Evolutionary conservation across 2,797 vertebrate genomes (phyloP), one percentile per base, ranked within the genome.

Genomic region (Chaetodon trifasciatus): DNA sequence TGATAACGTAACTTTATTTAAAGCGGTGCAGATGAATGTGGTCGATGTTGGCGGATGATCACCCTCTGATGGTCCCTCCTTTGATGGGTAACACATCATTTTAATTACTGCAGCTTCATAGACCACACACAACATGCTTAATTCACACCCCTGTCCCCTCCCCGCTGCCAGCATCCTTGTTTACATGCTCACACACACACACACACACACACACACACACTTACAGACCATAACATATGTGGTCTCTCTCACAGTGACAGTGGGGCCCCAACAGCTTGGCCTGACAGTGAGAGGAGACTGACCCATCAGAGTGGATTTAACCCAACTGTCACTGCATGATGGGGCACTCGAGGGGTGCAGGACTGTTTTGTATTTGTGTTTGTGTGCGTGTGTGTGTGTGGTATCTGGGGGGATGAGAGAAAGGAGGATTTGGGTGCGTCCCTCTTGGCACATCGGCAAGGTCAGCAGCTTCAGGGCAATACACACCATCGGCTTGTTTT

Each of bases 291-390:
- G 89, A 86, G 39, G 82, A 85, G 74, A 39, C 82, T 79, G 86
- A 90, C 86, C 88, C 40, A 64, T 85, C 88, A 79, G 65, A 73
- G 39, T 70, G 81, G 90, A 91, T 91, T 92, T 89, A 92, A 89
- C 80, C 85, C 68, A 53, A 76, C 79, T 68, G 73, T 74, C 78
- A 74, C 28, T 60, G 75, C 70, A 64, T 70, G 17, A 81, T 3
- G 23, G 78, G 70, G 50, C 63, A 56, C 15, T 53, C 0, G 0
- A 13, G 11, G 73, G 70, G 17, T 24, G 52, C 19, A 40, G 39
- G 67, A 28, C 28, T 32, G 40, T 21, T 13, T 35, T 56, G 23
- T 6, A 23, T 32, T 32, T 32, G 28, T 32, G 28, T 32, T 32
- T 32, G 13, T 56, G 70, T 76, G 63, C 74, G 52, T 60, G 66